phyloP scores from a whole-genome alignment of 1,140 invertebrate genomes.

The Drosophila eugracilis region DNA sequence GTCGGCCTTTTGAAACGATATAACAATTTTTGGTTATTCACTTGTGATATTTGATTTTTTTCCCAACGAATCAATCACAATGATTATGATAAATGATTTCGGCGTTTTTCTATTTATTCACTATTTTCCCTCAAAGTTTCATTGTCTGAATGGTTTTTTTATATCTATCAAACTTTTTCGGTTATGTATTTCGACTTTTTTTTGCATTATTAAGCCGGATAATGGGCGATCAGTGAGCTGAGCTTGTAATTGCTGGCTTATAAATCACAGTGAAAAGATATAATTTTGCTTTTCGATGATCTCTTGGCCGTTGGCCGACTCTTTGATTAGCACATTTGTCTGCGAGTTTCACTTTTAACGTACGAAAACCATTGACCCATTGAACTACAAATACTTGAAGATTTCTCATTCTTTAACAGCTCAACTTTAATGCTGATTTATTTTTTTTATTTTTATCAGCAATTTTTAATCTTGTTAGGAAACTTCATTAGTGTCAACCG shows the following conservation, averaged over 20 bases:
- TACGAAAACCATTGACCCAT: conserved; percentile 55
- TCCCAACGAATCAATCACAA: conserved; percentile 83
- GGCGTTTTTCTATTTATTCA: conserved; percentile 63
- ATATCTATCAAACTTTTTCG: conserved; percentile 11
- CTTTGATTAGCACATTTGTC: conserved; percentile 79
- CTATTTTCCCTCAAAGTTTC: conserved; percentile 58
- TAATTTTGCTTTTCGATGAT: conserved; percentile 69
- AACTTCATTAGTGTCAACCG: conserved; percentile 81
- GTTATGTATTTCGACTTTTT: conserved; percentile 20
- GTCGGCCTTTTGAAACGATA: conserved; percentile 68
- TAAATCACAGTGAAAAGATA: conserved; percentile 78
- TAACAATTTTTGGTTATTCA: conserved; percentile 60
- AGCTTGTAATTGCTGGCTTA: conserved; percentile 74
- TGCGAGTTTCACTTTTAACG: conserved; percentile 72
- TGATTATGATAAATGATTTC: conserved; percentile 84
- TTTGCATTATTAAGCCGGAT: conserved; percentile 74
- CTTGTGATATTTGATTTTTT: conserved; percentile 76
- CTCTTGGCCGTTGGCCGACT: conserved; percentile 30
- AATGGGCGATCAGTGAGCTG: conserved; percentile 71
- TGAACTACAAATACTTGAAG: conserved; percentile 52
- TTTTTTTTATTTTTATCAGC: conserved; percentile 49
- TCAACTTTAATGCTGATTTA: conserved; percentile 43
- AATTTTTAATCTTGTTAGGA: conserved; percentile 72
- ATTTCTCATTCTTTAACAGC: neutral
- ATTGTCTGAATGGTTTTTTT: conserved; percentile 40